phyloP scores from a whole-genome alignment of 2,797 vertebrate species.

The Phyllotis vaccarum region DNA sequence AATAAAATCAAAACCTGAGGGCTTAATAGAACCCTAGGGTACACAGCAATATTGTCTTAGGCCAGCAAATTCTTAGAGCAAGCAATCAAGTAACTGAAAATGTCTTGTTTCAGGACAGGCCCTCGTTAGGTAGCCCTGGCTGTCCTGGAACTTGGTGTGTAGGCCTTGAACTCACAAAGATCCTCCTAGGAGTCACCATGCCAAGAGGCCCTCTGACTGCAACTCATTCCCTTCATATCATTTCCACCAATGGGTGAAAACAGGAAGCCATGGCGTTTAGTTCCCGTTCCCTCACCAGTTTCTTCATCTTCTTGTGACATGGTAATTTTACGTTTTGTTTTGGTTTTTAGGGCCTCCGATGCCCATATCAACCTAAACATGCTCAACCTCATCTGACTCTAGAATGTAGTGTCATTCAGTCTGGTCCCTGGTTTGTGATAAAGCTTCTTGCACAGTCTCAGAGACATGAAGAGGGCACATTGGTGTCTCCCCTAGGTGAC shows the following conservation, averaged over 20 bases:
- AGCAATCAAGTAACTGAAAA: not conserved
- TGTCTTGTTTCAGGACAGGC: not conserved
- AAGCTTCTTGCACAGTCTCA: not conserved
- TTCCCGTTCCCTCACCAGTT: not conserved
- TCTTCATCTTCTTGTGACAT: not conserved
- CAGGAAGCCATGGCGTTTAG: not conserved
- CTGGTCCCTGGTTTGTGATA: not conserved
- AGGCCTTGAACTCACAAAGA: not conserved
- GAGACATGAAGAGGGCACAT: not conserved
- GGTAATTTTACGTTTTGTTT: not conserved
- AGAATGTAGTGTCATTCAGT: not conserved
- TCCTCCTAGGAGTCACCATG: not conserved
- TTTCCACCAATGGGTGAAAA: constrained; percentile 8
- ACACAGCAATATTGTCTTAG: constrained; percentile 10
- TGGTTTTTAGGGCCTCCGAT: not conserved
- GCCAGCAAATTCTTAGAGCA: constrained; percentile 15
- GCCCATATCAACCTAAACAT: not conserved
- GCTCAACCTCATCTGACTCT: not conserved
- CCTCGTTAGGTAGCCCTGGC: not conserved
- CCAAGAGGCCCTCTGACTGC: not conserved
- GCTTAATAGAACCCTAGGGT: not conserved
- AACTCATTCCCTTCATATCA: not conserved
- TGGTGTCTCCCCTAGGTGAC: not conserved
- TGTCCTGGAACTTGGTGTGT: not conserved
- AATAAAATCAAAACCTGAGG: not conserved